Conservation (phyloP, 2,797 vertebrate genomes). For the Channallabes apus region DNA sequence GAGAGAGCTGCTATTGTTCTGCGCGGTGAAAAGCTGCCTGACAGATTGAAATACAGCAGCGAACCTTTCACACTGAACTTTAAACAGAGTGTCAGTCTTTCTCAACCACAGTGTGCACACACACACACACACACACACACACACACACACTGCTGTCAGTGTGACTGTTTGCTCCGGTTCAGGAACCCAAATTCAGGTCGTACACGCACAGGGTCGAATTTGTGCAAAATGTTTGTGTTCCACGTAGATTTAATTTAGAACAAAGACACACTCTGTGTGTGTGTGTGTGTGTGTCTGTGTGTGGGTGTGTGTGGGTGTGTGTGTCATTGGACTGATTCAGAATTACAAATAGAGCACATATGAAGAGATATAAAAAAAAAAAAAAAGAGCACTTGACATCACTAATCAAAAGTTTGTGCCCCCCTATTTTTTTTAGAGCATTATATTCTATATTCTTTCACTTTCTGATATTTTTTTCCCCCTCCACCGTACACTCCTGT, state of each 20-base stretch:
- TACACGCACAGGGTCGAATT: conserved; percentile 14
- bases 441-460: not conserved
- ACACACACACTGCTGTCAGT: conserved; percentile 53
- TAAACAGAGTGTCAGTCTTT: conserved; percentile 81
- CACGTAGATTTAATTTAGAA: conserved; percentile 6
- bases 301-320: no score
- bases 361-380: not conserved
- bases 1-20: conserved; percentile 91
- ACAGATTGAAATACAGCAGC: conserved; percentile 94
- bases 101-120: conserved; percentile 63
- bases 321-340: not conserved
- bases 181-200: conserved; percentile 45
- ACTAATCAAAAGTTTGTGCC: not conserved
- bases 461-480: not conserved
- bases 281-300: not conserved
- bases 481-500: not conserved
- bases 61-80: conserved; percentile 83
- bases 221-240: conserved; percentile 20
- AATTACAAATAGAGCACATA: not conserved
- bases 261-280: not conserved
- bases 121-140: conserved; percentile 34
- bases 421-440: not conserved
- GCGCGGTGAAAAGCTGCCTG: conserved; percentile 86
- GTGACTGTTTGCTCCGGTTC: conserved; percentile 43
- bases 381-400: not conserved